These are phyloP conservation scores for Geotrypetes seraphini DNA, from an alignment of 2,797 vertebrate genomes.

Conservation along the genomic window DNA sequence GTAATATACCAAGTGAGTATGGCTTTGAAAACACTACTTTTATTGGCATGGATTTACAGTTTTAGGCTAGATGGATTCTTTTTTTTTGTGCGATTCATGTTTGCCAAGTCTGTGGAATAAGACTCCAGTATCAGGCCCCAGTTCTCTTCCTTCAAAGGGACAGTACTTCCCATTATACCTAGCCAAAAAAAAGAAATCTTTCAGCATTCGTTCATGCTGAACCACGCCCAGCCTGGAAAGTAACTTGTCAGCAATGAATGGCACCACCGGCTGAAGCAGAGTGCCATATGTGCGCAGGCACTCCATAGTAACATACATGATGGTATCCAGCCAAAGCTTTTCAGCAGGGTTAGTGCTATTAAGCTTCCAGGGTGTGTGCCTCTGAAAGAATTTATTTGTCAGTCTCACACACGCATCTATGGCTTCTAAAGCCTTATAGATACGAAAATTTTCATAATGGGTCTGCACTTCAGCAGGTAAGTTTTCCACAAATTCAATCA, in stretches of 20 bases:
- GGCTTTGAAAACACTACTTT: too few relatives aligned
- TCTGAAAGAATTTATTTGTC: constrained; percentile 82
- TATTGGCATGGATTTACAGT: too few relatives aligned
- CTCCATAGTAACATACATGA: constrained; percentile 77
- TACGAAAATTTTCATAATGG: constrained; percentile 62
- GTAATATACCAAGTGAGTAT: too few relatives aligned
- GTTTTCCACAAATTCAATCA: constrained; percentile 54
- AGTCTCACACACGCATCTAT: constrained; percentile 67
- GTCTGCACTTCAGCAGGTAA: constrained; percentile 60
- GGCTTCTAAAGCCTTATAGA: constrained; percentile 84
- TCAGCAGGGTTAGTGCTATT: constrained; percentile 38
- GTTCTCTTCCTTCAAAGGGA: constrained; percentile 70
- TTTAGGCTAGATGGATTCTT: too few relatives aligned
- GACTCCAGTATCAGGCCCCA: constrained; percentile 69
- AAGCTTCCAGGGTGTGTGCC: constrained; percentile 84
- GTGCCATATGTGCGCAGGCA: constrained; percentile 78
- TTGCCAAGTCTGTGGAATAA: constrained; percentile 70
- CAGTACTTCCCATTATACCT: constrained; percentile 49
- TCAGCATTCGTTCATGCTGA: constrained; percentile 54
- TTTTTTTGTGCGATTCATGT: too few relatives aligned
- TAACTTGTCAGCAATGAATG: constrained; percentile 60
- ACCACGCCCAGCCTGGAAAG: constrained; percentile 71
- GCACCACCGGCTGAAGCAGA: constrained; percentile 80
- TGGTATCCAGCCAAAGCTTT: constrained; percentile 69
- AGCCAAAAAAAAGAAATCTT: constrained; percentile 56